phyloP scores from a whole-genome alignment of 1,140 invertebrate species.

The Lasaia peninsularis region DNA sequence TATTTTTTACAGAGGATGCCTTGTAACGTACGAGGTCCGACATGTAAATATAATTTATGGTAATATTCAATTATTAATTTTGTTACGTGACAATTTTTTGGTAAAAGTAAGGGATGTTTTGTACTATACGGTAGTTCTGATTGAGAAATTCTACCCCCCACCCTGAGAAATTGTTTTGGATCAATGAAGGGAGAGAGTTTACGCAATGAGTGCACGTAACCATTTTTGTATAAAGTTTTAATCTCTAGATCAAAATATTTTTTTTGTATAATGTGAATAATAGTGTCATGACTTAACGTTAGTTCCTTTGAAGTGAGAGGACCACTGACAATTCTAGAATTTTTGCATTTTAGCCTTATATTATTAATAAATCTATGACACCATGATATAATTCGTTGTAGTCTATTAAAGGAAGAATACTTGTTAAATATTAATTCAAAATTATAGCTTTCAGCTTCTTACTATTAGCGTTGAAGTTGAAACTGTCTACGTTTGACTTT shows the following conservation, averaged over 20 bases:
- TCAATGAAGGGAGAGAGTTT: constrained; percentile 14
- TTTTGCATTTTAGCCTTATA: constrained; percentile 7
- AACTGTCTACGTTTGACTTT: not conserved
- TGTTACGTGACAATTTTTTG: not conserved
- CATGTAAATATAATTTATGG: no score
- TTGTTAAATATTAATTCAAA: not conserved
- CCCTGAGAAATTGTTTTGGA: constrained; percentile 8
- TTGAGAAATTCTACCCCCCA: constrained; percentile 12
- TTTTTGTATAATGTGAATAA: not conserved
- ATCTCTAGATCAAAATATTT: not conserved
- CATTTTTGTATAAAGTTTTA: constrained; percentile 1
- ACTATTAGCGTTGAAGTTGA: not conserved
- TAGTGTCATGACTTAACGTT: not conserved
- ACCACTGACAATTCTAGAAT: not conserved
- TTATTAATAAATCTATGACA: constrained; percentile 13
- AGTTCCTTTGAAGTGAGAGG: not conserved
- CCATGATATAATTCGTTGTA: constrained; percentile 8
- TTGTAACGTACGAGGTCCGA: no score
- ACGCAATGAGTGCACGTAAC: constrained; percentile 10
- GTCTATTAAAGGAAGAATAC: constrained; percentile 8
- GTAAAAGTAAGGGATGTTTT: not conserved
- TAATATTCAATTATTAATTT: no score
- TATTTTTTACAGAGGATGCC: no score
- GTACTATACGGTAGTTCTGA: constrained; percentile 1
- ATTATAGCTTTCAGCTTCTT: not conserved